phyloP scores from a whole-genome alignment of 2,888 invertebrate species.

The Oligia fasciuncula region DNA sequence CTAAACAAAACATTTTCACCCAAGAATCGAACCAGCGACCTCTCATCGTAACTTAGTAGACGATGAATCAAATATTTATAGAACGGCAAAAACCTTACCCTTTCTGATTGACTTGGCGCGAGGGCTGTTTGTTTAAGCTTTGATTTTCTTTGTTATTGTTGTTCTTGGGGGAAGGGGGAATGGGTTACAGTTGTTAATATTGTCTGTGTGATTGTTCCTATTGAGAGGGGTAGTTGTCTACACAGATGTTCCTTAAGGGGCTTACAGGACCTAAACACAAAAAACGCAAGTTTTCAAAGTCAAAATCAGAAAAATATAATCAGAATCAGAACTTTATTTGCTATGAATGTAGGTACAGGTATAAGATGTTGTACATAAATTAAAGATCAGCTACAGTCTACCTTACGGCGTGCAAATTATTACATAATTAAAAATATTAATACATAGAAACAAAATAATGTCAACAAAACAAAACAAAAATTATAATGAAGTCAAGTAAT shows the following conservation, averaged over 20 bases:
- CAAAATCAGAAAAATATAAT: too few species aligned
- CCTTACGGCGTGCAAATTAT: too few species aligned
- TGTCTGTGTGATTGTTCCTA: constrained; percentile 7
- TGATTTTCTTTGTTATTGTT: constrained; percentile 59
- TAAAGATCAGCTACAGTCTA: too few species aligned
- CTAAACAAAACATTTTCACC: constrained; percentile 18
- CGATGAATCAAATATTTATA: constrained; percentile 59
- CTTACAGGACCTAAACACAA: too few species aligned
- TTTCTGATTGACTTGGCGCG: constrained; percentile 60
- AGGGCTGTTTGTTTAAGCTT: constrained; percentile 39
- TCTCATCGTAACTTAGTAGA: constrained; percentile 32
- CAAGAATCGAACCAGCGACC: constrained; percentile 16
- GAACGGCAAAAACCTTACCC: constrained; percentile 38
- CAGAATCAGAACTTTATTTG: too few species aligned
- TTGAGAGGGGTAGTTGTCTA: background rate
- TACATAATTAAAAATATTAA: too few species aligned
- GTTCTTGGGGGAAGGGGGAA: background rate
- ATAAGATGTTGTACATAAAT: too few species aligned
- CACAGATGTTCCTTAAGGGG: background rate
- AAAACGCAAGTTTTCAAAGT: too few species aligned
- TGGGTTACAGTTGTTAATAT: constrained; percentile 19
- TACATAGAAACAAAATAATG: too few species aligned
- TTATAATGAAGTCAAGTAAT: too few species aligned
- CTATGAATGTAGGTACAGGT: too few species aligned
- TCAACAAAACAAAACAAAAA: too few species aligned